These are phyloP conservation scores for Cacoxenus indagator DNA, from an alignment of 2,888 invertebrate species.

Conservation along the genomic window DNA sequence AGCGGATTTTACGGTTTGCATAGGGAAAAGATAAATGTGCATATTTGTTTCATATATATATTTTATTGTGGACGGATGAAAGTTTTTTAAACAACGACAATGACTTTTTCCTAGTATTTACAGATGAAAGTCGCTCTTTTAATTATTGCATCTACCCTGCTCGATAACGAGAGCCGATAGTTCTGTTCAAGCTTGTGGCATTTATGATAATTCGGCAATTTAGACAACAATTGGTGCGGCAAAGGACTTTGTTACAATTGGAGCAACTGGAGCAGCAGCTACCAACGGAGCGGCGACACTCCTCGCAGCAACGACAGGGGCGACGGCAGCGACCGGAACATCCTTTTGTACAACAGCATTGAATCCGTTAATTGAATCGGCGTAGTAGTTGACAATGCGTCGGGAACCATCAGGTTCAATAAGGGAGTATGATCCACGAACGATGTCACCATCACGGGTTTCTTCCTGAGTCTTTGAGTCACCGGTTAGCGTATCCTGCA, in stretches of 20 bases:
- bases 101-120: constrained; percentile 64
- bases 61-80: constrained; percentile 58
- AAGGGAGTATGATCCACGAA: constrained; percentile 68
- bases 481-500: constrained; percentile 66
- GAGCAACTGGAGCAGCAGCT: constrained; percentile 57
- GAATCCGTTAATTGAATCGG: constrained; percentile 67
- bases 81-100: constrained; percentile 62
- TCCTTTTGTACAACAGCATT: constrained; percentile 69
- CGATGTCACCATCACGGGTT: constrained; percentile 68
- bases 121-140: constrained; percentile 69
- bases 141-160: constrained; percentile 45
- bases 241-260: constrained; percentile 60
- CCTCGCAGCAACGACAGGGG: constrained; percentile 67
- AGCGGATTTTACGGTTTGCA: too few species aligned
- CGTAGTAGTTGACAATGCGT: constrained; percentile 67
- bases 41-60: background rate
- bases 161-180: constrained; percentile 35
- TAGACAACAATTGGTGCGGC: constrained; percentile 63
- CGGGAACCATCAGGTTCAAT: constrained; percentile 68
- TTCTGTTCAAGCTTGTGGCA: constrained; percentile 16
- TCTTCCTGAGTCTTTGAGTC: constrained; percentile 69
- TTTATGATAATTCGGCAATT: constrained; percentile 20
- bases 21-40: background rate
- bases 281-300: constrained; percentile 51
- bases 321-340: constrained; percentile 70